Base-by-base conservation (phyloP, 2,888 invertebrate species). In the Cenopis cana region DNA sequence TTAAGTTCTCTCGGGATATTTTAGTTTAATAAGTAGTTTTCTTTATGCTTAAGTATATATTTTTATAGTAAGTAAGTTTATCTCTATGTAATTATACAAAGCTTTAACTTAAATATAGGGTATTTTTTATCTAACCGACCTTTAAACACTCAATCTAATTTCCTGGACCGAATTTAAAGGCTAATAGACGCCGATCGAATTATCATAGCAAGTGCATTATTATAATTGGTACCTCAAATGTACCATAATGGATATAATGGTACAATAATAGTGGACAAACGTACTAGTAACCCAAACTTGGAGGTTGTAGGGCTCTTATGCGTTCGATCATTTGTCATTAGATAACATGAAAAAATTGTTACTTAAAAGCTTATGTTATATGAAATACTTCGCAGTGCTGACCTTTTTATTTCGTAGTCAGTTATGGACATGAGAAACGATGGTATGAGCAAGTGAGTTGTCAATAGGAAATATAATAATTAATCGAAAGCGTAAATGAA, bases 301-400 rank as follows among this genome's bases (percentile, higher is more conserved):
- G 68, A 75, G 71, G 70, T 73, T 74, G 72, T 76, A 79, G 77
- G 67, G 72, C 76, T 74, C 74, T 74, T 83, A 85, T 83, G 82
- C 79, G 85, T 83, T 80, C 62, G 38, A 80, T 85, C 85, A 84
- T 82, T 79, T 78, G 41, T 74, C 75, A 77, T 82, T 81, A 84
- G 84, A 79, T 78, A 76, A 80, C 65, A 73, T 77, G 59, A 60
- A 64, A 73, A 67, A 49, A 11, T 52, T 14, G 14, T 55, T 46
- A 4, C 14, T 38, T 64, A 64, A 64, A 54, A 36, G 33, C 49
- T n/a, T 38, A 52, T 20, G 1, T 52, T 20, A 2, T 52, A n/a
- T 10, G 38, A 36, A 64, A 55, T 29, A 8, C 14, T 9, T n/a
- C 9, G 29, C n/a, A 54, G 17, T 38, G 52, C 20, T 36, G 49